Evolutionary conservation across 2,888 invertebrate species (phyloP), one percentile per base, ranked within the genome.

Genomic region (Calliopum simillimum): DNA sequence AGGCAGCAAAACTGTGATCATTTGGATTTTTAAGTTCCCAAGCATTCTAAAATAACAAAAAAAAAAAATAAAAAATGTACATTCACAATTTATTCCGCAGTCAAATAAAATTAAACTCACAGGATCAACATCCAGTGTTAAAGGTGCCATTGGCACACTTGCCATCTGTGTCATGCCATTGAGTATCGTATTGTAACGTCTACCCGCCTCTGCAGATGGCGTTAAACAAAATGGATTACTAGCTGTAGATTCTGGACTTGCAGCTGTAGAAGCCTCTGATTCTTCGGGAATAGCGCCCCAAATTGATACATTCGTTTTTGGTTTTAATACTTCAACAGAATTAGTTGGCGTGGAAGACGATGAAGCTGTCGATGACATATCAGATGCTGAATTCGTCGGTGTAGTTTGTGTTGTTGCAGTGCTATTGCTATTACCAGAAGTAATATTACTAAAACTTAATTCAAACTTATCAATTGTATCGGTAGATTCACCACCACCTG

Each of bases 111-210:
- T 19, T 21, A 13, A 71, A 77, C 81, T 88, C 88, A 93, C 93
- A 80, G 91, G 90, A 86, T 93, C 92, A 72, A 93, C 90, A 79
- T 92, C 90, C 72, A 93, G 88, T 73, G 88, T 87, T 75, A 93
- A 87, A 25, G 90, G 90, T 67, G 86, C 83, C 83, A 89, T 77
- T n/a, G 76, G 77, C 21, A 74, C 74, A 58, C 73, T 69, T 21
- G 81, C 79, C 69, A 78, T 77, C 74, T 81, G 79, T 13, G 82
- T 75, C 76, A 85, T 83, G 56, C 77, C 80, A 71, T 83, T 86
- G 46, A 84, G 82, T 70, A 86, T 85, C 59, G 82, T 81, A 69
- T 82, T 82, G 71, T 78, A 77, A 43, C 85, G 81, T 49, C 79
- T 77, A 4, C 78, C 77, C 14, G 82, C 74, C 71, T 82, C 83